phyloP scores from a whole-genome alignment of 92 coral and sea anemone genomes.

The Palythoa grandis region DNA sequence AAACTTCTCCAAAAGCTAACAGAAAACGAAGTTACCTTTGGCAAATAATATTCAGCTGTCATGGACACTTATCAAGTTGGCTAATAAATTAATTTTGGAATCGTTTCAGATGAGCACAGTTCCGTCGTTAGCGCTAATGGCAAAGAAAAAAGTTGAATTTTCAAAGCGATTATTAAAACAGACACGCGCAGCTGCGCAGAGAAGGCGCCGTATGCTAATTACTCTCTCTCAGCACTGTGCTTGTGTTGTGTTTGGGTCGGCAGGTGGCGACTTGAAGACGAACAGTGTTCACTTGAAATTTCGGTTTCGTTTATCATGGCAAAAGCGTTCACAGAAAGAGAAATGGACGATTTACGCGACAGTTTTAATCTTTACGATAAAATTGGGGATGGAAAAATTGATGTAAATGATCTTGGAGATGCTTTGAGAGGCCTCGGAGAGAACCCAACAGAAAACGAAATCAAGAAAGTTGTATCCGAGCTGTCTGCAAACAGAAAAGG shows the following conservation, averaged over 20 bases:
- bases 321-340: slow-evolving; percentile 67
- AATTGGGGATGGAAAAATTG: slow-evolving; percentile 92
- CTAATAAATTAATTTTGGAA: slow-evolving; percentile 1
- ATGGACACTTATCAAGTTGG: not conserved
- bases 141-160: not conserved
- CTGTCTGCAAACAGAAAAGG: slow-evolving; percentile 77
- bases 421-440: slow-evolving; percentile 89
- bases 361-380: slow-evolving; percentile 88
- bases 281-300: slow-evolving; percentile 34
- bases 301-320: slow-evolving; percentile 44
- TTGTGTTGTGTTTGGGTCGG: slow-evolving; percentile 15
- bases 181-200: slow-evolving; percentile 34
- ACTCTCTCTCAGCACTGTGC: not conserved
- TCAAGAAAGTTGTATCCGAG: slow-evolving; percentile 85
- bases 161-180: too few relatives aligned
- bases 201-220: slow-evolving; percentile 30
- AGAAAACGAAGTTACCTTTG: not conserved
- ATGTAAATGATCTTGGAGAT: slow-evolving; percentile 81
- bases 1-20: not conserved
- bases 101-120: not conserved
- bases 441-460: slow-evolving; percentile 96
- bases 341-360: slow-evolving; percentile 83
- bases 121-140: not conserved
- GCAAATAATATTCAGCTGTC: slow-evolving; percentile 17
- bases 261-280: slow-evolving; percentile 33